Percentiles rank a stretch among this genome's conserved stretches.
Evolutionary conservation across 2,113 vertebrate species (phyloP).

Genomic region (Calidris pugnax): DNA sequence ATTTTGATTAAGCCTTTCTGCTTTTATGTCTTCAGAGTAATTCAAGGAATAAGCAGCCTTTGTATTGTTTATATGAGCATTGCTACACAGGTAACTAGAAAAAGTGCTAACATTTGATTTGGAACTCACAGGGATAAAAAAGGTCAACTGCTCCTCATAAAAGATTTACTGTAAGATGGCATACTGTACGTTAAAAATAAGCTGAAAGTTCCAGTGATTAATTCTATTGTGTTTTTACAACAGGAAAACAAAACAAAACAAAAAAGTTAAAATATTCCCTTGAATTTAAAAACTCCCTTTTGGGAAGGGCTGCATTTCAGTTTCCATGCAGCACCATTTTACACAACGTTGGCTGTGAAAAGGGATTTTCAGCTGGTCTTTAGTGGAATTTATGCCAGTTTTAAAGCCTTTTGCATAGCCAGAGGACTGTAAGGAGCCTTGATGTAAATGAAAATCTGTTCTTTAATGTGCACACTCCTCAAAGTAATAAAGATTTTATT

Average conservation of each 20-base stretch:
- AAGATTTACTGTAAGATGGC: neutral
- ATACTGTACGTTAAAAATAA: neutral
- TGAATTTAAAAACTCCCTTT: neutral
- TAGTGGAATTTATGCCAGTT: neutral
- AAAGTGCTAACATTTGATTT: neutral
- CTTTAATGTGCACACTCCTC: conserved; percentile 43
- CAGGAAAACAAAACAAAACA: neutral
- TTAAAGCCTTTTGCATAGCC: conserved; percentile 6
- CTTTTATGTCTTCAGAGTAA: neutral
- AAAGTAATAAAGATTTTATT: conserved; percentile 61
- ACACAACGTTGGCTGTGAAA: neutral
- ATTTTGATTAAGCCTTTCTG: neutral
- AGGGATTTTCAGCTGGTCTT: conserved; percentile 15
- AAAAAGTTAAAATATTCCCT: neutral
- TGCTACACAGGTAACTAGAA: neutral
- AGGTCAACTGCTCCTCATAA: neutral
- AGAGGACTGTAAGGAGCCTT: conserved; percentile 1
- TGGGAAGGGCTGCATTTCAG: neutral
- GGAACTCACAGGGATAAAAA: neutral
- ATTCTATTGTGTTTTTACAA: neutral
- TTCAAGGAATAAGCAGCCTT: neutral
- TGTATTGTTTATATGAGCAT: neutral
- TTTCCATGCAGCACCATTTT: neutral
- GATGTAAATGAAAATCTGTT: conserved; percentile 45
- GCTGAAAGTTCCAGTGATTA: neutral